phyloP scores from a whole-genome alignment of 1,140 invertebrate genomes.

The Grapholita molesta region DNA sequence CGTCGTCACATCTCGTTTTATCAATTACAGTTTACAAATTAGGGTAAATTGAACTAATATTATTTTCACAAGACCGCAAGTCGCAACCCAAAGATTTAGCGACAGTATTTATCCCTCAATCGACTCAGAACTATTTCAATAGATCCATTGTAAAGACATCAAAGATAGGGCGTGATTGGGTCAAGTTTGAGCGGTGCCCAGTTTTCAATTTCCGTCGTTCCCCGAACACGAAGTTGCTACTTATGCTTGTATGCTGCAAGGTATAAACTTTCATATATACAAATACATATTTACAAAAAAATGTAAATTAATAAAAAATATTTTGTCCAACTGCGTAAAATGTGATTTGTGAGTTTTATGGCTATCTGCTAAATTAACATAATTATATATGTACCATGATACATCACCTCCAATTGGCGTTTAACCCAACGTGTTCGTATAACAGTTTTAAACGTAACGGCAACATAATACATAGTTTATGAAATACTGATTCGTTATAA shows the following conservation, averaged over 20 bases:
- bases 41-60: background rate
- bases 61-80: background rate
- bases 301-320: too few species aligned
- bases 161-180: conserved; percentile 5
- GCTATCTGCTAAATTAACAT: too few species aligned
- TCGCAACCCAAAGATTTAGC: background rate
- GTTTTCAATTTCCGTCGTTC: conserved; percentile 8
- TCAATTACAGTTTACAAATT: background rate
- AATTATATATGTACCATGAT: too few species aligned
- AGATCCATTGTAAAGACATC: background rate
- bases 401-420: too few species aligned
- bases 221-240: conserved; percentile 6
- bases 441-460: too few species aligned
- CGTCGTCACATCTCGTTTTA: background rate
- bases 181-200: conserved; percentile 8
- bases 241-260: background rate
- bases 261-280: background rate
- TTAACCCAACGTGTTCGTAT: too few species aligned
- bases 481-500: too few species aligned
- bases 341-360: too few species aligned
- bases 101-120: conserved; percentile 5
- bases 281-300: too few species aligned
- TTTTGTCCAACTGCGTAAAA: too few species aligned
- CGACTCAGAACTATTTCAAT: conserved; percentile 8
- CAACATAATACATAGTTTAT: too few species aligned